A percentile compares a stretch with the other conserved stretches of the same genome.
Conservation (phyloP, 1,140 invertebrate genomes). For the Tetramorium parvispinum region DNA sequence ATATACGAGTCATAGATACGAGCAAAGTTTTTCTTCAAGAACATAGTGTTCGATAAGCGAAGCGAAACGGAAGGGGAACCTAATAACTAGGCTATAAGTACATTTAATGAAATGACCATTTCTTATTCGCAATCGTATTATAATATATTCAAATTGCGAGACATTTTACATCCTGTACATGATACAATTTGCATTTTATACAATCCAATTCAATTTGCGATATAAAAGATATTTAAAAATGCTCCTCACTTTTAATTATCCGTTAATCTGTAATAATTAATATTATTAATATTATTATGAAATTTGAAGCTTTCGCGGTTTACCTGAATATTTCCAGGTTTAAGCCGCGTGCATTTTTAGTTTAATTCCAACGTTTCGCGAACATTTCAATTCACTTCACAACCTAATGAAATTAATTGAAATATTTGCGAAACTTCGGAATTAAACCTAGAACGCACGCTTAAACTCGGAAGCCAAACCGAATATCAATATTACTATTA, state of each 20-base stretch:
- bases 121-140: background rate
- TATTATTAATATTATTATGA: too few relatives aligned
- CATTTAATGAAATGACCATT: background rate
- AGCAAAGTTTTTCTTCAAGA: conserved; percentile 13
- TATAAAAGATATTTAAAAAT: background rate
- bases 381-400: too few relatives aligned
- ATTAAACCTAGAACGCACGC: too few relatives aligned
- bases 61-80: background rate
- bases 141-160: background rate
- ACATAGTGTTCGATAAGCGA: background rate
- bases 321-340: too few relatives aligned
- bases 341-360: too few relatives aligned
- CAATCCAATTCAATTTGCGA: background rate
- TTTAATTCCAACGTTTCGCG: too few relatives aligned
- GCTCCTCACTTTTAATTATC: background rate
- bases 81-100: conserved; percentile 10
- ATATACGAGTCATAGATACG: background rate
- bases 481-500: too few relatives aligned
- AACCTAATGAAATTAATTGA: too few relatives aligned
- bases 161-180: background rate
- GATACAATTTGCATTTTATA: background rate
- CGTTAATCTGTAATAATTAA: background rate
- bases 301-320: too few relatives aligned
- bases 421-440: too few relatives aligned
- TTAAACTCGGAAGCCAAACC: too few relatives aligned